Base-by-base conservation (phyloP, 2,797 vertebrate species). In the Ambastaia sidthimunki region DNA sequence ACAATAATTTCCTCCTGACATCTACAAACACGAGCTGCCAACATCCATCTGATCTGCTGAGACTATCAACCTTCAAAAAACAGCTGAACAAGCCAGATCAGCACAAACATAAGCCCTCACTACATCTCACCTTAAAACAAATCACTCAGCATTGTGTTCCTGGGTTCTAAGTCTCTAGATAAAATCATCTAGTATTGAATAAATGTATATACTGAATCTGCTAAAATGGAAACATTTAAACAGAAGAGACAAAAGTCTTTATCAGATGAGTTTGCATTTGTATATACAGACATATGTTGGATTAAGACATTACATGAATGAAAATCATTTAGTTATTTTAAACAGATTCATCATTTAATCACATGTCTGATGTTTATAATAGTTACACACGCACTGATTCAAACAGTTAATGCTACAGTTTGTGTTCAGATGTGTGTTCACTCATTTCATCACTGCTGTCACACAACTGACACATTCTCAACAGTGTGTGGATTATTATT, bases 241-340 rank as follows among this genome's bases (percentile, higher is more conserved):
- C 50, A 31, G 71, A 41, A 23, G 41, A 68, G 47, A 72, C 28
- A 44, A 25, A n/a, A n/a, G 7, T 71, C 19, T 71, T 62, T 21
- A 31, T 76, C 80, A 62, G 86, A 83, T 71, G 82, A 80, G 81
- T 80, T 86, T 73, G 89, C 63, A 71, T 44, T 48, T 78, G 80
- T 84, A 83, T 87, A 82, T 89, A 90, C 83, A 90, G 72, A 79
- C 80, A 87, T 76, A 82, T 25, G 80, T 69, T 77, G 48, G 59
- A 80, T 68, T 37, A 52, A 23, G 78, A 81, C 84, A 74, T 55
- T 72, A 82, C 86, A 87, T 74, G n/a, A 87, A 75, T 75, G 62
- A 11, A 82, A 84, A 84, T 55, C 21, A 69, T 79, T n/a, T n/a
- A n/a, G n/a, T n/a, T 78, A 23, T 80, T 69, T 70, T 80, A 65